phyloP scores from a whole-genome alignment of 92 coral and sea anemone genomes.

The Meandrina meandrites region DNA sequence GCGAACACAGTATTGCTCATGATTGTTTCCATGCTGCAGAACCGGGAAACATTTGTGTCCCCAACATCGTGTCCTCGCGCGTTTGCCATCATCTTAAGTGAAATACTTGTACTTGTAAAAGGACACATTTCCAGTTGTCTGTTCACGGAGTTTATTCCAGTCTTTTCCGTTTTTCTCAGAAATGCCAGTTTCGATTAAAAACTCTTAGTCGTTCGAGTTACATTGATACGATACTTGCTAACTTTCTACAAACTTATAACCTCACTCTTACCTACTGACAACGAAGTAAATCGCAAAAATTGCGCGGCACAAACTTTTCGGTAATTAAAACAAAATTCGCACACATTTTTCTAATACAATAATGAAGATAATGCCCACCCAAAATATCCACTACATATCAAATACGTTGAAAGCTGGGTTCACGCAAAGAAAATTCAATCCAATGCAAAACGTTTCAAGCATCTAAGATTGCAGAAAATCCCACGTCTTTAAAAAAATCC shows the following conservation, averaged over 20 bases:
- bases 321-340: not conserved
- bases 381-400: not conserved
- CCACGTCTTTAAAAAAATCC: not conserved
- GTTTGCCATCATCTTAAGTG: too few relatives aligned
- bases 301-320: not conserved
- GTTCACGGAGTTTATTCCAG: constrained; percentile 35
- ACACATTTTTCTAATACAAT: not conserved
- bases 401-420: not conserved
- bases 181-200: constrained; percentile 44
- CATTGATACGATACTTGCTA: not conserved
- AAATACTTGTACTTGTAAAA: too few relatives aligned
- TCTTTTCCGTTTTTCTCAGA: constrained; percentile 27
- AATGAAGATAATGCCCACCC: not conserved
- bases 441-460: not conserved
- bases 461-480: not conserved
- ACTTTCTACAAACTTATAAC: constrained; percentile 15
- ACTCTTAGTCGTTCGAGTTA: not conserved
- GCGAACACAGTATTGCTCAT: too few relatives aligned
- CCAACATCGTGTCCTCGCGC: too few relatives aligned
- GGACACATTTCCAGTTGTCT: not conserved
- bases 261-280: not conserved
- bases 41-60: too few relatives aligned
- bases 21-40: too few relatives aligned
- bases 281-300: not conserved
- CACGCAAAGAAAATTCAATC: not conserved